Base-by-base conservation (phyloP, 2,797 vertebrate species). In the Apogon hyalosoma region DNA sequence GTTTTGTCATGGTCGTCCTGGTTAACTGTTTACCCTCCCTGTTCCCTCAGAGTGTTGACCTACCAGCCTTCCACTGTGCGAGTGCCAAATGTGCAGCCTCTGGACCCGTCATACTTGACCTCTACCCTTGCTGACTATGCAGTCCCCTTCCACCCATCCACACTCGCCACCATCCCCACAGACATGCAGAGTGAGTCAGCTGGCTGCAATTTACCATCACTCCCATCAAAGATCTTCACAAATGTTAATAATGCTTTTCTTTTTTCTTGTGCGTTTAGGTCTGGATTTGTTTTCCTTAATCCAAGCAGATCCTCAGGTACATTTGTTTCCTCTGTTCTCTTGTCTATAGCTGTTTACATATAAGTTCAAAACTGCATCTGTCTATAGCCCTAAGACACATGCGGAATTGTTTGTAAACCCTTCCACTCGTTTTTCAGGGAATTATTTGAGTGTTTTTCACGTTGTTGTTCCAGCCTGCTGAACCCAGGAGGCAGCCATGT, bases 261-360 rank as follows among this genome's bases (percentile, higher is more conserved):
- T 33, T 14, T 70, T 24, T 73, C 52, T 90, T 79, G 65, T 31
- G 0, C n/a, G 7, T 40, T 1, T 76, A 99, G 98, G 96, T 94
- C 90, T 99, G 93, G 96, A 98, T 92, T 94, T 98, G 82, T 96
- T 98, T 91, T 96, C 97, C 5, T 90, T 98, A 85, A 97, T 98
- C 88, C 97, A 96, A 92, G 95, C 94, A 82, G 96, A 98, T 85
- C 84, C 96, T 56, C 98, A 98, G 97, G 98, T 99, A 94, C 68
- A 71, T 67, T 8, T 45, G 28, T 41, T 36, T 12, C 1, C 1
- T 3, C 0, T n/a, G 7, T 45, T 33, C 6, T 2, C 9, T 5
- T 21, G 19, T 18, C 48, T 0, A 39, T 56, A 28, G 28, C 19
- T 19, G 18, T 24, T 24, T 24, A 3, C 52, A 15, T 3, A 38